Base-by-base conservation (phyloP, 1,140 invertebrate genomes). In the Latrodectus geometricus region DNA sequence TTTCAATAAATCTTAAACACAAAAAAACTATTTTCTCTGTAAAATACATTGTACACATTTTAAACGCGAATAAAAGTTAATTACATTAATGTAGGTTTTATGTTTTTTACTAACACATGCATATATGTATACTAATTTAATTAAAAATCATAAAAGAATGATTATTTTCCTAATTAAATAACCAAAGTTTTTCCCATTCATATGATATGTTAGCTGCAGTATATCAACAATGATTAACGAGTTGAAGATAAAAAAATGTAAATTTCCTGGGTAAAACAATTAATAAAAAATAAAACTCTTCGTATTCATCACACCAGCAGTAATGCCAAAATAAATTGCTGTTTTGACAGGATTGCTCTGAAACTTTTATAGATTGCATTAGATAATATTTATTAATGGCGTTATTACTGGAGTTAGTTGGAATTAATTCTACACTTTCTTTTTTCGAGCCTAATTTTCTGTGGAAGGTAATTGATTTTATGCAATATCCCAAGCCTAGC, bases 321-420 rank as follows among this genome's bases (percentile, higher is more conserved):
- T 17, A 54, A 50, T 54, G 23, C 48, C 35, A n/a, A 68, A 84
- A 84, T 76, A 65, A 54, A 84, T 84, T 76, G 65, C 73, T 8
- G 23, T 84, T 84, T 20, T 54, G 73, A 52, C 72, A 76, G 73
- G 20, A 66, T 48, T 76, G 48, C 70, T 61, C 80, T 74, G 56
- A 74, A 81, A 74, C 69, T 80, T 76, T 54, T 35, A 54, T 61
- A 84, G 73, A 84, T 75, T 84, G 52, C 73, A 35, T 75, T 52
- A 84, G 82, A 84, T 84, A 84, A 84, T 76, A 84, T 76, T 84
- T 84, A 84, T 84, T 84, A 84, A 84, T 84, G 82, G 8, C 65
- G 17, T 84, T 84, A 74, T 84, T 84, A 84, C 56, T 74, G n/a
- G 48, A 76, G 73, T 75, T 76, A 75, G 82, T 76, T 61, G 82